Evolutionary conservation across 2,888 invertebrate genomes (phyloP).

Genomic region (Eudasyphora cyanicolor): DNA sequence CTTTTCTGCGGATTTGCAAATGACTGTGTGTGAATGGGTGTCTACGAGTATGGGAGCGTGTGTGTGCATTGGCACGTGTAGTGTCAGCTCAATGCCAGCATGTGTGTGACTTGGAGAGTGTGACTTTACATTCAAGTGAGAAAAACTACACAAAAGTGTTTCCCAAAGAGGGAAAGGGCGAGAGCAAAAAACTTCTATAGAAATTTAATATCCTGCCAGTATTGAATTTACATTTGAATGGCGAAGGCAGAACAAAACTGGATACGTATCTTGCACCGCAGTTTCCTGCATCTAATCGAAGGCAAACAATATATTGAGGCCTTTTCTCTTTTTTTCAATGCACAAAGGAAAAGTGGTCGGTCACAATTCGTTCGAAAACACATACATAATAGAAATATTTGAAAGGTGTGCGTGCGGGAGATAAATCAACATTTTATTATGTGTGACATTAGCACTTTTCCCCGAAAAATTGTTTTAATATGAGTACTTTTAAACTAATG

Average conservation of each 20-base stretch:
- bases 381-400: too few species aligned
- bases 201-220: constrained; percentile 54
- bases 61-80: not conserved
- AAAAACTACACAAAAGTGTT: constrained; percentile 29
- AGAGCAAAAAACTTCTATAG: constrained; percentile 39
- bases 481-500: too few species aligned
- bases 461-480: too few species aligned
- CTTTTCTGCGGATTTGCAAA: not conserved
- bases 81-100: not conserved
- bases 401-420: too few species aligned
- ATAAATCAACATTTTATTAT: too few species aligned
- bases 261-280: not conserved
- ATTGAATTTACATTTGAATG: constrained; percentile 38
- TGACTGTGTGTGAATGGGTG: not conserved
- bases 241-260: not conserved
- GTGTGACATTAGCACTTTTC: too few species aligned
- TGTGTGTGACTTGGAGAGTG: not conserved
- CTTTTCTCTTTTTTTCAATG: too few species aligned
- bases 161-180: constrained; percentile 1
- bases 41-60: not conserved
- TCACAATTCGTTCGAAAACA: too few species aligned
- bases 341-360: too few species aligned
- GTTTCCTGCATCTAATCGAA: not conserved
- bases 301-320: not conserved
- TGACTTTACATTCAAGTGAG: not conserved